Base-by-base conservation (phyloP, 2,888 invertebrate genomes). In the Ommatoiulus sabulosus region DNA sequence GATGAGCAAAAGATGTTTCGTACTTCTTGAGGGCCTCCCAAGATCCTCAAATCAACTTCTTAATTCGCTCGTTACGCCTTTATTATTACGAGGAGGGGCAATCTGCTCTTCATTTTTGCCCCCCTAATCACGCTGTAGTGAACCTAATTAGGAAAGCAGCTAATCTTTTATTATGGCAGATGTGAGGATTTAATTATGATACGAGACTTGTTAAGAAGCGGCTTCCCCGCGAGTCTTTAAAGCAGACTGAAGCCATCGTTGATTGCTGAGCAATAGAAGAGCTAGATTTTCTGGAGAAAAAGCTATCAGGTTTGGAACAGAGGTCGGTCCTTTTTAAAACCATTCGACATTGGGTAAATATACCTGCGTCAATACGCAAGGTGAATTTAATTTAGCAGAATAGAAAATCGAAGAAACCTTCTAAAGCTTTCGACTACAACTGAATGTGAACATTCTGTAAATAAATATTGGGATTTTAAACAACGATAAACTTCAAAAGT, bases 71-170 rank as follows among this genome's bases (percentile, higher is more conserved):
- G 72, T 72, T 72, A 72, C 17, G 72, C 72, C 72, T 72, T 72
- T 72, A 72, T 72, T 72, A 72, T 72, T 72, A 72, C 72, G 72
- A 72, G 72, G 72, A n/a, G 72, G 63, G 72, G 72, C 72, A 72
- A 72, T 72, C 72, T 72, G 72, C 72, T 72, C 72, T 72, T 72
- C 72, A 72, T 72, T 72, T 72, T 72, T 72, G 72, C 72, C 72
- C 35, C 35, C 72, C 10, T 72, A 72, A 72, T 72, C 72, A 72
- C 72, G 24, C 72, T 72, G 72, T 72, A 72, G 72, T 72, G 72
- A 72, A 72, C 72, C 72, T 72, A 72, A 72, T 72, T 72, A 72
- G 72, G 24, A 72, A 72, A 6, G 72, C 72, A 72, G 72, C 72
- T 72, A 72, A 72, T 72, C 72, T 72, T 72, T 72, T 72, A 72